phyloP scores from a whole-genome alignment of 2,113 vertebrate species.

The Excalfactoria chinensis region DNA sequence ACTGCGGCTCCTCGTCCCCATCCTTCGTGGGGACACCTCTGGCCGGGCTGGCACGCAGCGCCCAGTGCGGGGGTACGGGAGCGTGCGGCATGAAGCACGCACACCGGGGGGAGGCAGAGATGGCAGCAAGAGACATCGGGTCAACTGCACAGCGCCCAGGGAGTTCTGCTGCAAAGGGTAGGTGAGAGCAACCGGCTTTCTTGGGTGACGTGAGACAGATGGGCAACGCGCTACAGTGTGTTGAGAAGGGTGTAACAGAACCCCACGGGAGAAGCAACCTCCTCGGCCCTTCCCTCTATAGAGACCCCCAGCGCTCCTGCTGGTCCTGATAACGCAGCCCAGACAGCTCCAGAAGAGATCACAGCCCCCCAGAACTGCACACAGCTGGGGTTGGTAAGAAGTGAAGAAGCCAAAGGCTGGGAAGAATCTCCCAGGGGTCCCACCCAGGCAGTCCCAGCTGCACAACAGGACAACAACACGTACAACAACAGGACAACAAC shows the following conservation, averaged over 20 bases:
- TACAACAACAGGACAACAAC: not conserved
- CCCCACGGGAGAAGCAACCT: accelerated
- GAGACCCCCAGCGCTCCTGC: not conserved
- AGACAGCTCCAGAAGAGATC: not conserved
- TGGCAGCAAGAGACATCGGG: not conserved
- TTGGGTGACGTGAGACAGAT: accelerated
- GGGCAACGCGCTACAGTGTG: not conserved
- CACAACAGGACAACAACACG: not conserved
- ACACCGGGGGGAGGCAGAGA: no score
- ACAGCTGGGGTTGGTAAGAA: not conserved
- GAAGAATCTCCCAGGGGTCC: not conserved
- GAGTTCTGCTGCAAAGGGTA: no score
- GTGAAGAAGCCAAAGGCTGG: not conserved
- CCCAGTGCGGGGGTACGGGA: no score
- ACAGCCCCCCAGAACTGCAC: not conserved
- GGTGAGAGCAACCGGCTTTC: not conserved
- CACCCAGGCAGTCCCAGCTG: not conserved
- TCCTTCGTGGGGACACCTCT: no score
- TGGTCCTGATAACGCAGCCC: not conserved
- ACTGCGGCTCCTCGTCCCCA: not conserved
- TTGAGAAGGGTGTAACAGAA: not conserved
- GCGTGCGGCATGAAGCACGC: no score
- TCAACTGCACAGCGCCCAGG: not conserved
- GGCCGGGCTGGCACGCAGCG: no score
- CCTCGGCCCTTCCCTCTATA: no score